Percentiles rank a stretch among this genome's conserved stretches.
Evolutionary conservation across 1,140 invertebrate species (phyloP).

Genomic region (Megathymus violae): DNA sequence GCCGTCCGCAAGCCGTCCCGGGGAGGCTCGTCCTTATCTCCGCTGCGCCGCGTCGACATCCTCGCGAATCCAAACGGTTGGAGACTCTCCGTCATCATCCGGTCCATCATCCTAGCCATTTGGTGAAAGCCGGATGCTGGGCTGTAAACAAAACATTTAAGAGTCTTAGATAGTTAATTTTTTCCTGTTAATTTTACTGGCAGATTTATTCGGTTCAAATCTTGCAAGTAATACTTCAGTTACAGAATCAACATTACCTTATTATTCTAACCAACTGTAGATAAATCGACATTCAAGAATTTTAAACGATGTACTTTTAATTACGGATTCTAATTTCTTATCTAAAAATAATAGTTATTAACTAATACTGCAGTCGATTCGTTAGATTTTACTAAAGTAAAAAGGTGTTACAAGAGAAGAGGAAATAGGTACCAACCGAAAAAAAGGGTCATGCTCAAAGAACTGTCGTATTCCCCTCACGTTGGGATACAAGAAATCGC

Average conservation of each 20-base stretch:
- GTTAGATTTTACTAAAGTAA: too few species aligned
- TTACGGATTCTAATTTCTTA: too few species aligned
- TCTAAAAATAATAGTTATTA: too few species aligned
- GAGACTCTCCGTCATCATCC: constrained; percentile 86
- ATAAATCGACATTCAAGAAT: too few species aligned
- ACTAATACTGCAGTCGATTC: too few species aligned
- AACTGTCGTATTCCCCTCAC: constrained; percentile 60
- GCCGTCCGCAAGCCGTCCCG: constrained; percentile 75
- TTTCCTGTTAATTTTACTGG: too few species aligned
- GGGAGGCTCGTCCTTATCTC: constrained; percentile 45
- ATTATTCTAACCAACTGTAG: too few species aligned
- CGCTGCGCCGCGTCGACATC: constrained; percentile 78
- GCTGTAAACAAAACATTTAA: constrained; percentile 47
- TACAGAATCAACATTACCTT: too few species aligned
- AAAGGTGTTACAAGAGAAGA: constrained; percentile 10
- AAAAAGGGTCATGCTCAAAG: constrained; percentile 64
- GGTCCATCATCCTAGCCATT: constrained; percentile 89
- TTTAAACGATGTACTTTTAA: too few species aligned
- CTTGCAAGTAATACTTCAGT: too few species aligned
- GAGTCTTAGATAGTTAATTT: background rate
- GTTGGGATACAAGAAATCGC: constrained; percentile 67
- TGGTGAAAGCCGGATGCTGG: constrained; percentile 85
- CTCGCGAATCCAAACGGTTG: constrained; percentile 86
- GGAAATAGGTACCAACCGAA: constrained; percentile 55
- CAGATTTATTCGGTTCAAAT: too few species aligned